Base-by-base conservation (phyloP, 2,888 invertebrate genomes). In the Thumatha senex region DNA sequence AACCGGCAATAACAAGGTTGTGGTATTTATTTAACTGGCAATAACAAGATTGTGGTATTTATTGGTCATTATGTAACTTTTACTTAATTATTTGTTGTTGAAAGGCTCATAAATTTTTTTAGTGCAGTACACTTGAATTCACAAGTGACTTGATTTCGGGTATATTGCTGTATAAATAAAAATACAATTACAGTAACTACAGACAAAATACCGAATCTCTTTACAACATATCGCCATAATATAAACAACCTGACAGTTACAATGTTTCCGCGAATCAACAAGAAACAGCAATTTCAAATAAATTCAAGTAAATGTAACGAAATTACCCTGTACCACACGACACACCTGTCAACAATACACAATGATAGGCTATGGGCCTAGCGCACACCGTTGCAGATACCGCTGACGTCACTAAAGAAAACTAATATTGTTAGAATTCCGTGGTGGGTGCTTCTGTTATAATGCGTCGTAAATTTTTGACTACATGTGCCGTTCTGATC, bases 311-410 rank as follows among this genome's bases (percentile, higher is more conserved):
- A 63, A 63, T 52, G 11, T 56, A 56, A 51, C 56, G 52, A 66
- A 63, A 65, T 66, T 60, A 51, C 46, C 39, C 8, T 13, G 43
- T 41, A 43, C 46, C 14, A 46, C n/a, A 46, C 48, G 34, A 40
- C 46, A 46, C 55, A 65, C 58, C 61, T 67, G 61, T 57, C 65
- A 52, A 67, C 67, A 60, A 54, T 55, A 38, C 51, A 50, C 65
- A 67, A 67, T 67, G 56, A 54, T 63, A 70, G 62, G 64, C 61
- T 51, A 41, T 63, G 69, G 61, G 64, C 61, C 51, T 43, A 59
- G 63, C 56, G 65, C 61, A 63, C 67, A 74, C 73, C 70, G 74
- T 71, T 67, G 67, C 54, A 46, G 49, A 67, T 78, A 74, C 74
- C 74, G 76, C 67, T 69, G 68, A 63, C 65, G 18, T 24, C 18